Evolutionary conservation across 2,888 invertebrate genomes (phyloP).

Genomic region (Limnephilus marmoratus): DNA sequence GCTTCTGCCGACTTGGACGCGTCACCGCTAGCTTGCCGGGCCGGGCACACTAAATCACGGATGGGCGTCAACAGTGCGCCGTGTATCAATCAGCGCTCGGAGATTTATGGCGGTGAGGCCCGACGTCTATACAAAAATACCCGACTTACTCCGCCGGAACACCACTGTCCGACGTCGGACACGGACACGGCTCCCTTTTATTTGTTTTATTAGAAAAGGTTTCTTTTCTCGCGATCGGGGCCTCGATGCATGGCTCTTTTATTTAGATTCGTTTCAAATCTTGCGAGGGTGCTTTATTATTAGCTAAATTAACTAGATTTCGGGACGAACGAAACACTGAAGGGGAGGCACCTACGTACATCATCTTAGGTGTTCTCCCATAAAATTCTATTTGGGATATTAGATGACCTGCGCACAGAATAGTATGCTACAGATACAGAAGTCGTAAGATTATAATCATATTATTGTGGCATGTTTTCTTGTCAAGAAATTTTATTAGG

Average conservation of each 20-base stretch:
- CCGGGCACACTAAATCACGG: constrained; percentile 78
- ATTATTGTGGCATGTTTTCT: too few species aligned
- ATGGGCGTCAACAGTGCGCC: constrained; percentile 80
- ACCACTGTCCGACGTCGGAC: constrained; percentile 42
- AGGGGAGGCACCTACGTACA: not conserved
- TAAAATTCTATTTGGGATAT: not conserved
- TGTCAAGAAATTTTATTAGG: too few species aligned
- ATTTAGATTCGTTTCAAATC: constrained; percentile 43
- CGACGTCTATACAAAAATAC: constrained; percentile 62
- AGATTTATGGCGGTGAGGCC: constrained; percentile 72
- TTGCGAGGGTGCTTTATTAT: not conserved
- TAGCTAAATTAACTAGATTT: constrained; percentile 7
- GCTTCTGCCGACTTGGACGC: constrained; percentile 21
- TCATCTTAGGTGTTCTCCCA: not conserved
- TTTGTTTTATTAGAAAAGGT: constrained; percentile 49
- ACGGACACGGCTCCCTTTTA: constrained; percentile 19
- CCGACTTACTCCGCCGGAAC: constrained; percentile 48
- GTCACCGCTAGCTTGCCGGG: constrained; percentile 46
- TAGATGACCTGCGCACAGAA: too few species aligned
- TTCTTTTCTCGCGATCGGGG: constrained; percentile 36
- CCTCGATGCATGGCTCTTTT: constrained; percentile 38
- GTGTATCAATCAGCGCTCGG: constrained; percentile 77
- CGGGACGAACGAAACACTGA: not conserved
- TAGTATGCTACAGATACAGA: too few species aligned
- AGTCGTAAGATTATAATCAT: too few species aligned